Percentiles rank a stretch among this genome's conserved stretches.
These are phyloP conservation scores for Pemphigus obesinymphae DNA, from an alignment of 1,140 invertebrate species.

Conservation along the genomic window DNA sequence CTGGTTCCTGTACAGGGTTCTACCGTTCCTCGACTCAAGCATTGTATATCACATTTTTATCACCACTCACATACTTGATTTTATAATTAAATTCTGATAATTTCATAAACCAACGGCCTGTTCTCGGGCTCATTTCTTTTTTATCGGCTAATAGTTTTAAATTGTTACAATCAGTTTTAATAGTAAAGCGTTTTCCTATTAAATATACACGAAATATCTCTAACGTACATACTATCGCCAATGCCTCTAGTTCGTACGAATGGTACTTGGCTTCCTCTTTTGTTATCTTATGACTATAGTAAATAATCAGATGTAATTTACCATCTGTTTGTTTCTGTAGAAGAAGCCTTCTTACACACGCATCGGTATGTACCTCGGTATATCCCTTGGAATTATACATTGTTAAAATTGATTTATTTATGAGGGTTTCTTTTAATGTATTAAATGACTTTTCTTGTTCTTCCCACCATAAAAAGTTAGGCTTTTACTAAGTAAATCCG, in stretches of 20 bases:
- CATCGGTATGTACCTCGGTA: conserved; percentile 46
- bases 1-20: too few species aligned
- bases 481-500: too few species aligned
- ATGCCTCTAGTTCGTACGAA: background rate
- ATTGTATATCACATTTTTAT: background rate
- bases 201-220: background rate
- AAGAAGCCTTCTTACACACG: background rate
- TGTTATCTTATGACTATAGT: too few species aligned
- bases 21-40: background rate
- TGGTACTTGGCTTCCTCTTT: background rate
- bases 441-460: background rate
- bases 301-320: too few species aligned
- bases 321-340: too few species aligned
- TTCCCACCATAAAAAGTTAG: background rate
- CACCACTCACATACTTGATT: background rate
- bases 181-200: background rate
- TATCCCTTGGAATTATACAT: background rate
- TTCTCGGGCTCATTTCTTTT: background rate
- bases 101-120: background rate
- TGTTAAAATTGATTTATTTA: background rate
- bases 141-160: background rate
- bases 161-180: background rate
- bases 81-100: background rate
- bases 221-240: background rate
- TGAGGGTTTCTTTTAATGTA: background rate